Percentiles rank a stretch among this genome's conserved stretches.
Evolutionary conservation across 2,113 vertebrate genomes (phyloP).

Genomic region (Antechinus flavipes): DNA sequence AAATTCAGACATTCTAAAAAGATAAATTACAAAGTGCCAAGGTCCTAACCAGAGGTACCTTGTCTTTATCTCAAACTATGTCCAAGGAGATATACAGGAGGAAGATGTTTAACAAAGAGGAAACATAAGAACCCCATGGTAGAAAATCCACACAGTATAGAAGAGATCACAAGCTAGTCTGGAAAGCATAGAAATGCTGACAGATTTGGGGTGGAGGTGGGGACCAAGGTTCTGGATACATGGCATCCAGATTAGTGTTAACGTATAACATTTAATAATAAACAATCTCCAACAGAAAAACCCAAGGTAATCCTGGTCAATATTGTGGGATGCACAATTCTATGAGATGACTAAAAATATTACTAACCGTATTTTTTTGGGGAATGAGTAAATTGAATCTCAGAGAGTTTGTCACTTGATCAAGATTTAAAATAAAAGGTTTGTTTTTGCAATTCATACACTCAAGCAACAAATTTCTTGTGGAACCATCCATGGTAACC

Average conservation of each 20-base stretch:
- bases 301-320: background rate
- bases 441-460: background rate
- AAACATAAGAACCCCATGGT: background rate
- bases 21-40: background rate
- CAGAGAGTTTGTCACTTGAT: background rate
- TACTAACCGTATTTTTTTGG: background rate
- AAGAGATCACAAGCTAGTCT: background rate
- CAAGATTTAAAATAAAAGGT: background rate
- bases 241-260: background rate
- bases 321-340: background rate
- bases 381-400: background rate
- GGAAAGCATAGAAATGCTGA: background rate
- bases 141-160: background rate
- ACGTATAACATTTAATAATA: background rate
- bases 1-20: slow-evolving; percentile 14
- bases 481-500: background rate
- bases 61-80: background rate
- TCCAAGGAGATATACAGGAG: background rate
- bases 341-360: background rate
- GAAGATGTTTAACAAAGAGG: background rate
- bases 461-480: background rate
- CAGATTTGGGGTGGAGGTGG: too few species aligned
- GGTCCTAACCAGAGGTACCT: too few species aligned
- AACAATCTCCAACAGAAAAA: background rate
- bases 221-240: background rate